Base-by-base conservation (phyloP, 1,140 invertebrate genomes). In the Atta colombica region DNA sequence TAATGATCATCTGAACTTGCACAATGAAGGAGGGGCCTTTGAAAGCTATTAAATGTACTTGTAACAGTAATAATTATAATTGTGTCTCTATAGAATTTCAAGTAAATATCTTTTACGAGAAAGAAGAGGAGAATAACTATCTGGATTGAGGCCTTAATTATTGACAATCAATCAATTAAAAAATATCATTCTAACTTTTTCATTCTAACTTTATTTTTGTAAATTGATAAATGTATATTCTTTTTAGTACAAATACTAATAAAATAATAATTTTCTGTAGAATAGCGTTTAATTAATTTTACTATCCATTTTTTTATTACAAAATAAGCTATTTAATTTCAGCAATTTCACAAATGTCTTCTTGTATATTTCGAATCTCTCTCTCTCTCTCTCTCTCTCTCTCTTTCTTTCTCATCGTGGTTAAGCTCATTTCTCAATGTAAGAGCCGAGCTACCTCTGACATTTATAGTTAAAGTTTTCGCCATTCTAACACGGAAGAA, bases 141-240 rank as follows among this genome's bases (percentile, higher is more conserved):
- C 16, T n/a, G 16, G n/a, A 2, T 35, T 3, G 31, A 66, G 18
- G 35, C 3, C 1, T 18, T 28, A 58, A 58, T n/a, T 6, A n/a
- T n/a, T 21, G 55, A 2, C 8, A 58, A 58, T n/a, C n/a, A 58
- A n/a, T 18, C 53, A n/a, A 55, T n/a, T 21, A 51, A 14, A 16
- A 14, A 51, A 21, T 21, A 21, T n/a, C 0, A 12, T 45, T 21
- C 1, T 68, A 68, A 35, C 31, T 65, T 35, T 68, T 39, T n/a
- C 0, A 12, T 45, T 21, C 0, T 68, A 68, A 35, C 31, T 65
- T 35, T 68, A 39, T 45, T 35, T 66, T 39, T n/a, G 39, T 18
- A 69, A 69, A 10, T 68, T n/a, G 39, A 68, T 21, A 45, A 25
- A 25, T 71, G 12, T 28, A 77, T 68, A 68, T 68, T 39, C 35